Base-by-base conservation (phyloP, 2,888 invertebrate genomes). In the Oeneis ivallda region DNA sequence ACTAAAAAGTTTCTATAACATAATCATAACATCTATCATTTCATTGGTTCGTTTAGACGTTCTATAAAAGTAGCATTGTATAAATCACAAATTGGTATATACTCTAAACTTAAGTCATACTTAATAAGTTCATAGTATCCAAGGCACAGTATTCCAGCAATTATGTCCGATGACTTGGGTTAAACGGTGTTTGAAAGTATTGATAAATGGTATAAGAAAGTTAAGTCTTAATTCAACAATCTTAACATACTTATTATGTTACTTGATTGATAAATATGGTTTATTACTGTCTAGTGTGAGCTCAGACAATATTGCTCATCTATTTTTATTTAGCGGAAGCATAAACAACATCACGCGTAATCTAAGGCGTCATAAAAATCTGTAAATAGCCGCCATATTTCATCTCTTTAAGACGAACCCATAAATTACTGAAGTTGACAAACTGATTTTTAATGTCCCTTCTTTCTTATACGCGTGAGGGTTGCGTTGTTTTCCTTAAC, bases 401-500 rank as follows among this genome's bases (percentile, higher is more conserved):
- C 84, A 83, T 84, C 77, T 76, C 75, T 75, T 80, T 80, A 81
- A 85, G 80, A 82, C 67, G 68, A 78, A 73, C 70, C 75, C 79
- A 85, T 89, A 89, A 89, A 87, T 89, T 82, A 85, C 76, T 77
- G 75, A 81, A 81, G 84, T 82, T 89, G 90, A 91, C 90, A 91
- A 90, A 91, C 87, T 85, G 84, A 82, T 87, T 83, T 88, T 88
- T 89, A 89, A 90, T 89, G 84, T 81, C 78, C 79, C 74, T 79
- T 71, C 83, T 75, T 80, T 78, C 64, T 75, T 78, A 83, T 80
- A 76, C 79, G 78, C 81, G 83, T 82, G 83, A 79, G 78, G 77
- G 81, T 84, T 80, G 81, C 81, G 82, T 89, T 85, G 87, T 86
- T 82, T 84, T 82, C 81, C 74, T 77, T 84, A 86, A 83, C 83